Evolutionary conservation across 2,888 invertebrate genomes (phyloP).

Genomic region (Rhorus exstirpatorius): DNA sequence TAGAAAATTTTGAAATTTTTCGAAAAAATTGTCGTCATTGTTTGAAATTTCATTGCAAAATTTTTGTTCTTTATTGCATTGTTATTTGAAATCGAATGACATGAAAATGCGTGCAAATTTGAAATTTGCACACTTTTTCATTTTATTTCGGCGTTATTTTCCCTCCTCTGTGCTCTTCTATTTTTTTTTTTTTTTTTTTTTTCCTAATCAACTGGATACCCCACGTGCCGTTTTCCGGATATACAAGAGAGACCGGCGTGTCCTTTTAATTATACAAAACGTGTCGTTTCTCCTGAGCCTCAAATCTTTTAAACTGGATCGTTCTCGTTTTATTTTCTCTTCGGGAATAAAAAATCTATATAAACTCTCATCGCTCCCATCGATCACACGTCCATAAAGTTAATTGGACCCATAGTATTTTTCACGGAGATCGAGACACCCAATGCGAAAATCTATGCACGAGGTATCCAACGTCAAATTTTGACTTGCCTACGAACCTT

Average conservation of each 20-base stretch:
- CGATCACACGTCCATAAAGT: slow-evolving; percentile 34
- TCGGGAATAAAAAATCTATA: slow-evolving; percentile 23
- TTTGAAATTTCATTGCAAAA: too few species aligned
- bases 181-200: slow-evolving; percentile 25
- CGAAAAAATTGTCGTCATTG: too few species aligned
- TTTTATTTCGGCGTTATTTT: too few species aligned
- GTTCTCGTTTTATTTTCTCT: slow-evolving; percentile 6
- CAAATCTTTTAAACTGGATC: slow-evolving; percentile 18
- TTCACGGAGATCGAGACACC: neutral
- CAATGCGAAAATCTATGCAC: too few species aligned
- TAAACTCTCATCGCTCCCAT: slow-evolving; percentile 41
- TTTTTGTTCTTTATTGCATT: too few species aligned
- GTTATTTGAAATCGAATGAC: too few species aligned
- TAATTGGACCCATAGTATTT: slow-evolving; percentile 9
- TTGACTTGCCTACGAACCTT: too few species aligned
- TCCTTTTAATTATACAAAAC: slow-evolving; percentile 5
- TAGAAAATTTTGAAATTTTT: too few species aligned
- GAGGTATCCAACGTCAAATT: too few species aligned
- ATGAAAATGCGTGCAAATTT: too few species aligned
- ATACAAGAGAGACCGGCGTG: neutral
- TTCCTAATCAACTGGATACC: too few species aligned
- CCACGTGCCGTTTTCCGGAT: slow-evolving; percentile 9
- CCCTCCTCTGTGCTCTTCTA: slow-evolving; percentile 1
- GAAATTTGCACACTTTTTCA: neutral
- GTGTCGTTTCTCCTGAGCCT: neutral